phyloP scores from a whole-genome alignment of 2,797 vertebrate genomes.

The Cynopterus sphinx region DNA sequence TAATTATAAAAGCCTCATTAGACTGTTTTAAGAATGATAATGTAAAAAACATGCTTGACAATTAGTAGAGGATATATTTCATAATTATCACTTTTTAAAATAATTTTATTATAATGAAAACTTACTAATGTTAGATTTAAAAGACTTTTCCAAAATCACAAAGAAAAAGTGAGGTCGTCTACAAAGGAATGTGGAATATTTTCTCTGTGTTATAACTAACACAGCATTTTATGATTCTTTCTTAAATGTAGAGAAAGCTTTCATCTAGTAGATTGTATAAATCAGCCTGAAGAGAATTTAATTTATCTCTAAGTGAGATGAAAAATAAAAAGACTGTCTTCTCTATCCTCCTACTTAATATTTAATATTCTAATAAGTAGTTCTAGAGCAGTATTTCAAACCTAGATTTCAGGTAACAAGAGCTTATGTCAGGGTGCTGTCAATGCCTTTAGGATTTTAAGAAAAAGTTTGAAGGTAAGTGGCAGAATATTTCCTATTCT shows the following conservation, averaged over 20 bases:
- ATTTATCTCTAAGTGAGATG: constrained; percentile 24
- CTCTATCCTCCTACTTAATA: constrained; percentile 2
- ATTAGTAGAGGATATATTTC: neutral
- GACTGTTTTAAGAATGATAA: neutral
- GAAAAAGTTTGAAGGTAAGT: neutral
- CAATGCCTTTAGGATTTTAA: constrained; percentile 10
- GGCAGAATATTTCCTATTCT: constrained; percentile 36
- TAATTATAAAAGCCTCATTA: neutral
- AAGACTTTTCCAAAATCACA: neutral
- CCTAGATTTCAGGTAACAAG: neutral
- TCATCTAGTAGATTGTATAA: neutral
- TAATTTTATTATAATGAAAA: neutral
- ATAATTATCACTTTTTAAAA: neutral
- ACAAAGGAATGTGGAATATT: neutral
- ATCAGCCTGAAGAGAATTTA: constrained; percentile 28
- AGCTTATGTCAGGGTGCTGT: constrained; percentile 30
- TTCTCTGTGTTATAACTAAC: neutral
- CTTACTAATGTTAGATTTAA: neutral
- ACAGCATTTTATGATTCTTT: neutral
- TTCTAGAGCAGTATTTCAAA: constrained; percentile 36
- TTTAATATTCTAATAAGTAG: constrained; percentile 61
- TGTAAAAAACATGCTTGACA: neutral
- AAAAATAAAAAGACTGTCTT: constrained; percentile 32
- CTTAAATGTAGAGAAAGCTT: neutral
- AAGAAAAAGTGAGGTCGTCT: neutral